Evolutionary conservation across 1,140 invertebrate genomes (phyloP).

Genomic region (Achroia grisella): DNA sequence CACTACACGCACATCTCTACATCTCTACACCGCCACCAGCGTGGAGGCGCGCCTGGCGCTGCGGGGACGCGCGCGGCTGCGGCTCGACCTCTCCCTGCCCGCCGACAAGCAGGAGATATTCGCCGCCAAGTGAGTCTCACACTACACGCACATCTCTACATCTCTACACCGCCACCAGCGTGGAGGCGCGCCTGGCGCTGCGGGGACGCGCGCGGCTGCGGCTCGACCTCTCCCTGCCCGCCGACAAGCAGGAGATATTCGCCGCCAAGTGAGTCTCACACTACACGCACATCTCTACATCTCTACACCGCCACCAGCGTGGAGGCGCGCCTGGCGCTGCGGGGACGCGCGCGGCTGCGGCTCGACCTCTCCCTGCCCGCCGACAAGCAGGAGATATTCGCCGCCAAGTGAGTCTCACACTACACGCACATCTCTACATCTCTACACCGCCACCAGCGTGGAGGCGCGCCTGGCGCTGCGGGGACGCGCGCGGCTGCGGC

Average conservation of each 20-base stretch:
- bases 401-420: constrained; percentile 78
- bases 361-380: constrained; percentile 87
- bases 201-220: constrained; percentile 79
- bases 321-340: constrained; percentile 81
- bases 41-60: constrained; percentile 83
- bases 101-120: constrained; percentile 90
- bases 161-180: constrained; percentile 86
- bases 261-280: constrained; percentile 79
- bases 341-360: constrained; percentile 79
- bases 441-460: constrained; percentile 88
- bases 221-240: constrained; percentile 85
- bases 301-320: constrained; percentile 89
- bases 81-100: constrained; percentile 85
- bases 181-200: constrained; percentile 83
- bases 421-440: no score
- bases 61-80: constrained; percentile 79
- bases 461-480: constrained; percentile 82
- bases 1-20: no score
- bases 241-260: constrained; percentile 89
- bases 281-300: no score
- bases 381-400: constrained; percentile 89
- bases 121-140: constrained; percentile 78
- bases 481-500: constrained; percentile 78
- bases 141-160: no score
- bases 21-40: constrained; percentile 88